These are phyloP conservation scores for Myotis brandtii DNA, from an alignment of 2,113 vertebrate species.

Conservation along the genomic window DNA sequence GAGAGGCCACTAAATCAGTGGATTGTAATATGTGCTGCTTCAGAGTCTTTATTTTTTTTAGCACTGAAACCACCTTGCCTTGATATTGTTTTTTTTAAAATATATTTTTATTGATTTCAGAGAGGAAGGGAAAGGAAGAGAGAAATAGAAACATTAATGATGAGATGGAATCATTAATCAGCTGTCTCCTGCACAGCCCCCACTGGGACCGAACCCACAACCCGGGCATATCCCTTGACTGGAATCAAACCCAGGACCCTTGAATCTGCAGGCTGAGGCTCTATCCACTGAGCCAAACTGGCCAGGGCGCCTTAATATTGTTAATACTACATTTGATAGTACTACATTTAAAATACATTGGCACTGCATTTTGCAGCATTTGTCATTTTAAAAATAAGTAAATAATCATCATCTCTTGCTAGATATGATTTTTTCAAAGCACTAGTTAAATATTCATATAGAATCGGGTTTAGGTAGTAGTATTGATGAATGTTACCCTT, in stretches of 20 bases:
- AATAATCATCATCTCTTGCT: background rate
- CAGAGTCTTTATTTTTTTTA: background rate
- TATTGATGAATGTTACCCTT: background rate
- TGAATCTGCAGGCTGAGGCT: too few species aligned
- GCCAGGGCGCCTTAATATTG: background rate
- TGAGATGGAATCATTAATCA: too few species aligned
- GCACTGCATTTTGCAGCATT: background rate
- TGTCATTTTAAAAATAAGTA: conserved; percentile 4
- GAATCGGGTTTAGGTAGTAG: background rate
- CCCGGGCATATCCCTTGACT: too few species aligned
- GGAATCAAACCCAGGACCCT: too few species aligned
- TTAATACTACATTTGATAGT: background rate
- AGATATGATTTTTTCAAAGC: conserved; percentile 31
- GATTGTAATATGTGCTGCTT: background rate
- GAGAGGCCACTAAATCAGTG: background rate
- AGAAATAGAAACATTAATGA: too few species aligned
- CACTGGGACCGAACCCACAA: too few species aligned
- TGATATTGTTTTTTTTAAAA: background rate
- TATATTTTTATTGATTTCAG: too few species aligned
- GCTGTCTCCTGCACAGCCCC: too few species aligned
- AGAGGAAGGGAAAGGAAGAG: too few species aligned
- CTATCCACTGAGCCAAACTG: too few species aligned
- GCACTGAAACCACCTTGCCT: background rate
- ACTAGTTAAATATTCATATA: background rate
- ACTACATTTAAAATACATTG: background rate